phyloP scores from a whole-genome alignment of 2,797 vertebrate genomes.

The Sebastes vulpes region DNA sequence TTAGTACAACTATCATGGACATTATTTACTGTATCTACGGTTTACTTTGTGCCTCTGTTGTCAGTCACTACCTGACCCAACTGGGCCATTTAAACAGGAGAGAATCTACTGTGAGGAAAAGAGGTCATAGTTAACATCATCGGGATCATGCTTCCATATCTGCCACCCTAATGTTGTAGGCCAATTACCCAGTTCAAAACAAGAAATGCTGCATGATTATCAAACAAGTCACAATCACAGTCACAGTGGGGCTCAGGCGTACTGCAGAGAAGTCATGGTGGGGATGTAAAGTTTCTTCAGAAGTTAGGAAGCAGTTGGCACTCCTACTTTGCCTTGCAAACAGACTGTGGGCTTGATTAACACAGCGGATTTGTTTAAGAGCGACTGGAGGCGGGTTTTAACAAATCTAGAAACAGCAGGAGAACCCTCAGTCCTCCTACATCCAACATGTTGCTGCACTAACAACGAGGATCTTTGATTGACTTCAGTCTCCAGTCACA shows the following conservation, averaged over 20 bases:
- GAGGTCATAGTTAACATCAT: background rate
- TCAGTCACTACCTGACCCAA: background rate
- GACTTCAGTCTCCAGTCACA: background rate
- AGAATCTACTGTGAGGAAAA: background rate
- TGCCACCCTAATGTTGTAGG: background rate
- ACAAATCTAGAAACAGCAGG: constrained; percentile 27
- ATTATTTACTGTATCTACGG: background rate
- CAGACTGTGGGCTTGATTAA: constrained; percentile 46
- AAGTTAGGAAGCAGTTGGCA: constrained; percentile 29
- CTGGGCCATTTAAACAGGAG: background rate
- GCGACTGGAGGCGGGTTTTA: constrained; percentile 20
- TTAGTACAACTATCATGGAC: background rate
- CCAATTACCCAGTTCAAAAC: constrained; percentile 35
- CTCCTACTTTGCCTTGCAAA: constrained; percentile 75
- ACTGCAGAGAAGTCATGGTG: constrained; percentile 29
- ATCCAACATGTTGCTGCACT: background rate
- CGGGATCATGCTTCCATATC: constrained; percentile 1
- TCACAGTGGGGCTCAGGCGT: constrained; percentile 34
- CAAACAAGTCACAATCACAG: constrained; percentile 38
- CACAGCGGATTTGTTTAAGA: constrained; percentile 57
- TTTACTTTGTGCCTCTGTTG: background rate
- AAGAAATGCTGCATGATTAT: constrained; percentile 32
- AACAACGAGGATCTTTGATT: background rate
- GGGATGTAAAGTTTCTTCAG: constrained; percentile 33
- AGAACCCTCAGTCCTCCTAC: background rate